Conservation (phyloP, 2,888 invertebrate genomes). For the Flexamia atlantica region DNA sequence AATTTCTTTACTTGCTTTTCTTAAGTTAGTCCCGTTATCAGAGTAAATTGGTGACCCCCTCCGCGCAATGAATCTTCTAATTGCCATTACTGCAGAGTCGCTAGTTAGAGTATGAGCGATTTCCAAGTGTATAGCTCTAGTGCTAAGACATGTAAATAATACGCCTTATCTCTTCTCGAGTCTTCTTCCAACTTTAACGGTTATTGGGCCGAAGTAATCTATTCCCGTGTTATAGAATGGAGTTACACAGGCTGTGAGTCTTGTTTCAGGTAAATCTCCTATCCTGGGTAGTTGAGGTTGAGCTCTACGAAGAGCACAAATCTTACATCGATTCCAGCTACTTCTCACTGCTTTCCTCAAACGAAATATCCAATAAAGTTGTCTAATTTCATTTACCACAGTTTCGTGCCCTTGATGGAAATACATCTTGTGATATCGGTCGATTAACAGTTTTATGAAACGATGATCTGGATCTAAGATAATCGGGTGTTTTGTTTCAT, state of each 20-base stretch:
- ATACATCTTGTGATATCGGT: background rate
- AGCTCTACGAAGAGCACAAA: background rate
- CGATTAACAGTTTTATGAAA: background rate
- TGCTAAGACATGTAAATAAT: background rate
- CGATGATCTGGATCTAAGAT: background rate
- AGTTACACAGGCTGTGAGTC: background rate
- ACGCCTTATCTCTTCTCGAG: background rate
- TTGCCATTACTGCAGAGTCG: too few species aligned
- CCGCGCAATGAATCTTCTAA: too few species aligned
- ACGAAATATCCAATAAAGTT: slow-evolving; percentile 12
- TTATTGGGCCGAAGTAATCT: background rate
- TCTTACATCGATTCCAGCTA: background rate
- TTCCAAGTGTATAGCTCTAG: too few species aligned
- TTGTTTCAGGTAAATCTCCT: background rate
- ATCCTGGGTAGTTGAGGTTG: background rate
- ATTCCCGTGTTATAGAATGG: background rate
- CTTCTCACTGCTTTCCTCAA: background rate
- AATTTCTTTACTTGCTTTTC: background rate
- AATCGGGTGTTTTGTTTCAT: background rate
- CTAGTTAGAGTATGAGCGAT: too few species aligned
- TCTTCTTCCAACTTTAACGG: background rate
- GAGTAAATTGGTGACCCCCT: background rate
- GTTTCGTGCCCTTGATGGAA: background rate
- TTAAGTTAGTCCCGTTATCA: background rate
- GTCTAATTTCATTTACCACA: background rate